A percentile compares a stretch with the other conserved stretches of the same genome.
Conservation (phyloP, 2,113 vertebrate species). For the Thinocorus orbignyianus region DNA sequence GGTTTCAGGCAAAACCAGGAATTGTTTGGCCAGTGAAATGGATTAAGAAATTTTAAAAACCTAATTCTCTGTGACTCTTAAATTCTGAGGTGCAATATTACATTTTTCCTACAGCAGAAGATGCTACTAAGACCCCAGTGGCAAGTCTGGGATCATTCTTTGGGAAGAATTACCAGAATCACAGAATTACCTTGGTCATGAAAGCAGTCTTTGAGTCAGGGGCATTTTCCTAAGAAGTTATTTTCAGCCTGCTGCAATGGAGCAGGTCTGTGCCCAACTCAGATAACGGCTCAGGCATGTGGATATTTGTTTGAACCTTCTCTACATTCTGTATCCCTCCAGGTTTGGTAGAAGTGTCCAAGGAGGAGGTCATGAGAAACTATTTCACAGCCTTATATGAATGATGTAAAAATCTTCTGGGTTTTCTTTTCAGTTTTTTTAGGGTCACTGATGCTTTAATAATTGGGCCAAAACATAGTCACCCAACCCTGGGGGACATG, state of each 20-base stretch:
- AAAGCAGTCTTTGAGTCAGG: neutral
- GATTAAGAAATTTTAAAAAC: neutral
- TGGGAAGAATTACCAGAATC: neutral
- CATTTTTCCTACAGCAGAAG: neutral
- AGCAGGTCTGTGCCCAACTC: neutral
- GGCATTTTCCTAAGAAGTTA: neutral
- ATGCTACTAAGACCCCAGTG: fast-evolving
- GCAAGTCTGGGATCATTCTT: neutral
- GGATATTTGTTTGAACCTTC: neutral
- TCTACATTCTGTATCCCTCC: neutral
- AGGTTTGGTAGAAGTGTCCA: neutral
- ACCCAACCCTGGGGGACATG: neutral
- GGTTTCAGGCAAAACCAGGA: neutral
- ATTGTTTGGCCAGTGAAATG: neutral
- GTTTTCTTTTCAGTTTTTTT: neutral
- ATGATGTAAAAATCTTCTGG: neutral
- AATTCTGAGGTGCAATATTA: neutral
- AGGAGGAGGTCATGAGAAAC: neutral
- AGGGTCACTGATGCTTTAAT: neutral
- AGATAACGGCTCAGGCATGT: neutral
- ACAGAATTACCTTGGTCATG: neutral
- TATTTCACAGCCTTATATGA: neutral
- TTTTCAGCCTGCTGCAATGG: neutral
- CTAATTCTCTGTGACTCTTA: neutral
- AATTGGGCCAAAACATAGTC: neutral